Conservation (phyloP, 2,797 vertebrate genomes). For the Erithacus rubecula region DNA sequence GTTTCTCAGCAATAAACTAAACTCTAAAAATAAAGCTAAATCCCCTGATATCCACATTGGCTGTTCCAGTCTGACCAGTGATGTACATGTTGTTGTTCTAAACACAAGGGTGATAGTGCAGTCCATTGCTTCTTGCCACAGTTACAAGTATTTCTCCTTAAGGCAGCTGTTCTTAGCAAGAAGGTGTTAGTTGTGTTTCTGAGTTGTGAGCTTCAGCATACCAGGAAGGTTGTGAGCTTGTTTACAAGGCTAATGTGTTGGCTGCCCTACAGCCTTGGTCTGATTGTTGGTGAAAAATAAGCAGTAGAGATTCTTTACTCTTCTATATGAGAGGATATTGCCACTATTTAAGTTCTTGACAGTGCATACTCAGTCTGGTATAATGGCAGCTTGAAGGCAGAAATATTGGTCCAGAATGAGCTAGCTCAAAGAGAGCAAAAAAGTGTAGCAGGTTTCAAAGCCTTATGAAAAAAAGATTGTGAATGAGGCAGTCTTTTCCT, state of each 20-base stretch:
- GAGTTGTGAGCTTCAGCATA: neutral
- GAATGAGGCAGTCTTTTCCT: neutral
- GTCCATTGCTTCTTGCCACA: neutral
- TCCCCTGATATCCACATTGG: neutral
- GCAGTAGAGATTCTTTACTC: neutral
- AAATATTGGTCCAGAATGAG: neutral
- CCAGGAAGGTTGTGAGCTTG: neutral
- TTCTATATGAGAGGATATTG: neutral
- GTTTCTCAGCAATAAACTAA: neutral
- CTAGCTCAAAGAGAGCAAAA: neutral
- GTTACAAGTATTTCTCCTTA: neutral
- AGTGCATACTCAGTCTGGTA: neutral
- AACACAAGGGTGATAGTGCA: neutral
- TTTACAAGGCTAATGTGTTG: neutral
- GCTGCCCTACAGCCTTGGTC: neutral
- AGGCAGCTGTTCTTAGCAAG: neutral
- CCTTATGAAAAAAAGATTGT: neutral
- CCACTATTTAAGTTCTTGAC: neutral
- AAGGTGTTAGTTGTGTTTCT: neutral
- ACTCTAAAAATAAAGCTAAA: constrained; percentile 19
- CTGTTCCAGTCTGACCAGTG: neutral
- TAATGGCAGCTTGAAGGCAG: neutral
- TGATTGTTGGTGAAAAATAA: neutral
- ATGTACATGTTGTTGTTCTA: neutral
- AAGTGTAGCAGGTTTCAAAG: neutral